phyloP scores from a whole-genome alignment of 2,113 vertebrate genomes.

The Lipophrys pholis region DNA sequence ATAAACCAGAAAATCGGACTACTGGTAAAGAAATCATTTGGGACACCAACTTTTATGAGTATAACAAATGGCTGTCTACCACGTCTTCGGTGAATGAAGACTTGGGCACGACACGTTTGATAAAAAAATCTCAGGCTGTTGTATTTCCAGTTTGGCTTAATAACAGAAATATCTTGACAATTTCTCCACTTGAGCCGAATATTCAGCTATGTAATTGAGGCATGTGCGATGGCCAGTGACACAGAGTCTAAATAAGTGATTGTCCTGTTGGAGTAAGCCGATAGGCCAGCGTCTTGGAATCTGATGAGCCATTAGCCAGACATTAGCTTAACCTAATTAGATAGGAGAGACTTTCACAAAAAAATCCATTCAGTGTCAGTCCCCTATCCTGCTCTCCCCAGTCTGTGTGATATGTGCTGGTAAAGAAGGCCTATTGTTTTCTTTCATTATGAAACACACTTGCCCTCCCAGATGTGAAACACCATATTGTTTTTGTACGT shows the following conservation, averaged over 20 bases:
- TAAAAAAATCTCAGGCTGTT: background rate
- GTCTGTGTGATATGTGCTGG: slow-evolving; percentile 17
- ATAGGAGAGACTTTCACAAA: slow-evolving; percentile 45
- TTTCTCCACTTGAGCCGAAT: slow-evolving; percentile 20
- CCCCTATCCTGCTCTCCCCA: slow-evolving; percentile 45
- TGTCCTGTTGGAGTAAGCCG: slow-evolving; percentile 39
- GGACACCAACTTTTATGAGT: background rate
- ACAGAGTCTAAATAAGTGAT: slow-evolving; percentile 26
- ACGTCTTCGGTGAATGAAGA: background rate
- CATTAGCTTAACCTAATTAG: slow-evolving; percentile 60
- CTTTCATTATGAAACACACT: slow-evolving; percentile 39
- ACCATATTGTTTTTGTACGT: slow-evolving; percentile 64
- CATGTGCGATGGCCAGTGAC: slow-evolving; percentile 17
- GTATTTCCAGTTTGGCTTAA: slow-evolving; percentile 5
- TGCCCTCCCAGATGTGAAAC: slow-evolving; percentile 57
- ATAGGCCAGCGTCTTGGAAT: slow-evolving; percentile 38
- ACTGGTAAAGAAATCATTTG: background rate
- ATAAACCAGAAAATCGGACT: background rate
- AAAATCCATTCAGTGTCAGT: slow-evolving; percentile 39
- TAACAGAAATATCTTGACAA: background rate
- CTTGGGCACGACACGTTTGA: background rate
- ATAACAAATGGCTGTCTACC: background rate
- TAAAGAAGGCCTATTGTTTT: slow-evolving; percentile 53
- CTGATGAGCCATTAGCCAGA: slow-evolving; percentile 64
- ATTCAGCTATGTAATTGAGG: slow-evolving; percentile 3